Evolutionary conservation across 2,888 invertebrate species (phyloP), one percentile per base, ranked within the genome.

Genomic region (Plutella xylostella): DNA sequence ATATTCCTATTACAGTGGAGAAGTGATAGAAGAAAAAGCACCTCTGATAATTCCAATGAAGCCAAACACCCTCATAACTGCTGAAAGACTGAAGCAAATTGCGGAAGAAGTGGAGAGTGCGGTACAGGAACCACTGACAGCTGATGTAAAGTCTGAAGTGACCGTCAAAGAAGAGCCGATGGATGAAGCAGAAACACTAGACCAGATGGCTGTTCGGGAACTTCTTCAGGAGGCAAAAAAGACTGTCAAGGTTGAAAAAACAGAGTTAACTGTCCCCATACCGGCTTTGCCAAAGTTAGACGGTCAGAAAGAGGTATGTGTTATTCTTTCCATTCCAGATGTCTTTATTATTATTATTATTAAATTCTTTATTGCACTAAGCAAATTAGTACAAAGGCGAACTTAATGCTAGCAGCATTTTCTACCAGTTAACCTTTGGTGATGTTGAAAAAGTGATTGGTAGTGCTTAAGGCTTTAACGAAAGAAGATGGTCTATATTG

Each of bases 151-250:
- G 57, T 41, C 35, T 53, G 82, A 52, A 76, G 19, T 14, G 7
- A 9, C 6, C 19, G 19, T 39, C 22, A 39, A 39, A 17, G 19
- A 31, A 46, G 90, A 91, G 50, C 85, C 54, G 61, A 61, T 7
- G 3, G 38, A 38, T 14, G 19, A 17, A n/a, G 68, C 68, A 50
- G 53, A 55, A 52, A 77, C 84, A 2, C 58, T 89, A 46, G 93
- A 94, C 47, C 88, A 92, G 64, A 87, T 90, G 65, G 94, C 92
- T 17, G 89, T 89, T 0, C 82, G 88, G 49, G 93, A 94, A 72
- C 72, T 94, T 25, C 60, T 94, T 37, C 85, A 87, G 52, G 90
- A 89, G 58, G 70, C 85, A 1, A 75, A 73, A 19, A 74, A 80
- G 28, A 58, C 66, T 19, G 66, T 78, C 14, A 72, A 66, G 52